Conservation (phyloP, 2,797 vertebrate species). For the Sciurus carolinensis region DNA sequence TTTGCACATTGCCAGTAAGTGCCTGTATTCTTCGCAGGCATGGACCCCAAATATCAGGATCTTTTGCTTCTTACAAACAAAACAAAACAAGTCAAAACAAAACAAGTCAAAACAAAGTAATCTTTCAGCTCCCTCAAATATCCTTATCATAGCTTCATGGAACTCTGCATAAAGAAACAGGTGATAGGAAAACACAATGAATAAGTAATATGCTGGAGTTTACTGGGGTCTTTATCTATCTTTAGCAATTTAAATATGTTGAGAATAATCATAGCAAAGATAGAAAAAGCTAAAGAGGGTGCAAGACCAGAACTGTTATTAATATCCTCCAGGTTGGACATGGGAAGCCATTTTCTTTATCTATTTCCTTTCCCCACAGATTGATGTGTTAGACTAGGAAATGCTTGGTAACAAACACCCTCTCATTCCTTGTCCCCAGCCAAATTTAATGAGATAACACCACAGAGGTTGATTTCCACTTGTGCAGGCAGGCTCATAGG, state of each 20-base stretch:
- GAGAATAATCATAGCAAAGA: not conserved
- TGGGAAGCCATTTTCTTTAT: not conserved
- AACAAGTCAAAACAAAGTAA: not conserved
- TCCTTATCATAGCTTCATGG: not conserved
- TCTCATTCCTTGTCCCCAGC: fast-evolving
- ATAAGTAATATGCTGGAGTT: not conserved
- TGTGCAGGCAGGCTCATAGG: not conserved
- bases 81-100: not conserved
- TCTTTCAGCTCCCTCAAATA: not conserved
- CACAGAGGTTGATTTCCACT: not conserved
- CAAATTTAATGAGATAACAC: not conserved
- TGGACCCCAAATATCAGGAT: not conserved
- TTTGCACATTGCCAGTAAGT: not conserved
- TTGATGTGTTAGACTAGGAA: not conserved
- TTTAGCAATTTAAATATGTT: slow-evolving; percentile 17
- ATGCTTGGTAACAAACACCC: not conserved
- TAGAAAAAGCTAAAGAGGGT: not conserved
- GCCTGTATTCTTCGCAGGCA: not conserved
- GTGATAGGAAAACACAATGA: not conserved
- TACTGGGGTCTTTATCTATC: not conserved
- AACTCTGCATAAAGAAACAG: not conserved
- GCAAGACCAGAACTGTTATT: not conserved
- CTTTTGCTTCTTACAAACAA: slow-evolving; percentile 52
- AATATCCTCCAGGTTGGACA: not conserved
- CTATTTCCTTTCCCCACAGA: not conserved